Evolutionary conservation across 2,113 vertebrate species (phyloP).

Genomic region (Tupaia tana): DNA sequence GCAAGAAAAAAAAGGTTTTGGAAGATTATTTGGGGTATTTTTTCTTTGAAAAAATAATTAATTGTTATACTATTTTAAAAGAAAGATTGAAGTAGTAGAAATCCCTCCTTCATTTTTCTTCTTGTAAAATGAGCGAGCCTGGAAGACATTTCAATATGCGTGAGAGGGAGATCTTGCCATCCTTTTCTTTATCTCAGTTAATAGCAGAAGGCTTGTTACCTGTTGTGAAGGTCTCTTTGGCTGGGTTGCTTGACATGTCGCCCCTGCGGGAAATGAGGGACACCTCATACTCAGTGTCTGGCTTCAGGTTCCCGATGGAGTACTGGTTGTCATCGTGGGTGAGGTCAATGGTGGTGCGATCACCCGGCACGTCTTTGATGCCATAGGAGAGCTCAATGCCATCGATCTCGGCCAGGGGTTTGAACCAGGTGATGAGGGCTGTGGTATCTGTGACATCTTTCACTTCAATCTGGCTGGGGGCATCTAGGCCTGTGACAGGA

Average conservation of each 20-base stretch:
- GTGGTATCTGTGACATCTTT: conserved; percentile 96
- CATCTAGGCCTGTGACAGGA: conserved; percentile 90
- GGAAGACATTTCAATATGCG: fast-evolving
- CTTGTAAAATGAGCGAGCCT: not conserved
- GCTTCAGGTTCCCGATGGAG: conserved; percentile 92
- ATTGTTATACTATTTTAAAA: not conserved
- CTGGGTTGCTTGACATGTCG: conserved; percentile 90
- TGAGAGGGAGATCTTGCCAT: not conserved
- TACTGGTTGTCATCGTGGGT: conserved; percentile 93
- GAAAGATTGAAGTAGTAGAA: not conserved
- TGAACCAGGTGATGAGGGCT: conserved; percentile 95
- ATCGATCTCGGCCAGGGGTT: conserved; percentile 94
- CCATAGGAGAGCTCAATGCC: conserved; percentile 91
- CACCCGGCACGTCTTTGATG: conserved; percentile 87
- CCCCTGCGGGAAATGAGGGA: conserved; percentile 90
- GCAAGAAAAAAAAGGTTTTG: not conserved
- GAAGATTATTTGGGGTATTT: not conserved
- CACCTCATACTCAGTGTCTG: conserved; percentile 95
- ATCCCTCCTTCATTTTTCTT: not conserved
- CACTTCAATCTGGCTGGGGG: conserved; percentile 94
- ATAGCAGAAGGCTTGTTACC: conserved; percentile 81
- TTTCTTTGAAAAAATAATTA: conserved; percentile 14
- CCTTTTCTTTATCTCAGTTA: no score
- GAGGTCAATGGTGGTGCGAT: conserved; percentile 91
- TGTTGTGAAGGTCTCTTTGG: conserved; percentile 93